phyloP scores from a whole-genome alignment of 2,888 invertebrate species.

The Octonoba sinensis region DNA sequence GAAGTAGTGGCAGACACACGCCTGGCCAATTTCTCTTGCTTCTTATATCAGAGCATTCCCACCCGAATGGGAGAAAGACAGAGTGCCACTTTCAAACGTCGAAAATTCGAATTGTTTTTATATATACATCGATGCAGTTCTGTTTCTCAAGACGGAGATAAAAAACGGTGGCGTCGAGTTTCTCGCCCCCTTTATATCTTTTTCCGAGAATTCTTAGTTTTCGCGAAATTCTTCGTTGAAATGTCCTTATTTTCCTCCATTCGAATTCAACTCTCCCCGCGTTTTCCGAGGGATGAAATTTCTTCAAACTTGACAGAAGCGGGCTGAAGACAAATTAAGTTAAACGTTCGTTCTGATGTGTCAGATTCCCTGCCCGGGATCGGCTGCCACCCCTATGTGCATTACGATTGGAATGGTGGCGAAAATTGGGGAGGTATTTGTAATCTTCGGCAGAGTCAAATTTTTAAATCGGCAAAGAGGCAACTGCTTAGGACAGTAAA shows the following conservation, averaged over 20 bases:
- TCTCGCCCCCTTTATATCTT: constrained; percentile 27
- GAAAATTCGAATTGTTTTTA: neutral
- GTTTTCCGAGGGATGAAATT: constrained; percentile 37
- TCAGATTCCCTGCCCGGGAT: constrained; percentile 19
- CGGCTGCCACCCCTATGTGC: no score
- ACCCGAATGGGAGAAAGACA: constrained; percentile 57
- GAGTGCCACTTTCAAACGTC: constrained; percentile 53
- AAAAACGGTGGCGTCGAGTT: constrained; percentile 38
- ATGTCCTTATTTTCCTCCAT: constrained; percentile 31
- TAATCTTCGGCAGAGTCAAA: no score
- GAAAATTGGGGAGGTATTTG: no score
- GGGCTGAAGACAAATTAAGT: constrained; percentile 50
- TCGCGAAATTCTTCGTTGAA: constrained; percentile 51
- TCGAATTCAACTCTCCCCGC: constrained; percentile 1
- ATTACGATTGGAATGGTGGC: no score
- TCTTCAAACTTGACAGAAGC: constrained; percentile 48
- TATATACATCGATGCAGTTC: no score
- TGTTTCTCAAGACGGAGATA: no score
- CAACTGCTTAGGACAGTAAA: no score
- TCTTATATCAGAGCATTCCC: constrained; percentile 34
- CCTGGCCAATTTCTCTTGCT: no score
- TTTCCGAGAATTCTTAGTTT: constrained; percentile 14
- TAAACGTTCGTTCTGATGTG: constrained; percentile 45
- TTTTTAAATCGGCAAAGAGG: no score
- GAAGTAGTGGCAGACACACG: no score